A percentile compares a stretch with the other conserved stretches of the same genome.
Evolutionary conservation across 2,888 invertebrate species (phyloP).

Genomic region (Agrenia bidenticulata): DNA sequence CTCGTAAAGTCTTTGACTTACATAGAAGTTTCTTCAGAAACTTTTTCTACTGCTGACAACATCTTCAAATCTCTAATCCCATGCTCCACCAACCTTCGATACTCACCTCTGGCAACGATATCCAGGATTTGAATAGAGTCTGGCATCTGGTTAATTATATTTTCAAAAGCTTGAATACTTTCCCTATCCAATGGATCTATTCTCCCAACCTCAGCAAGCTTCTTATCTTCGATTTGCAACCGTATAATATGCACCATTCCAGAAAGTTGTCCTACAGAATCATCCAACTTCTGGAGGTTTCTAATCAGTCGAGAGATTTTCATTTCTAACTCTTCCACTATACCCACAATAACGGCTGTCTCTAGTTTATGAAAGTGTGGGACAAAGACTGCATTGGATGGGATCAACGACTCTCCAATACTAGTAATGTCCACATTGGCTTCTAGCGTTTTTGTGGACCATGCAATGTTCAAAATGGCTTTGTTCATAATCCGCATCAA

Average conservation of each 20-base stretch:
- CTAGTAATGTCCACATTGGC: neutral
- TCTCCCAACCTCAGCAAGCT: neutral
- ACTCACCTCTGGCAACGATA: too few relatives aligned
- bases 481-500: neutral
- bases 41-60: too few relatives aligned
- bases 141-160: too few relatives aligned
- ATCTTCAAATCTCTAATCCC: too few relatives aligned
- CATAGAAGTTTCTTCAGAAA: too few relatives aligned
- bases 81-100: too few relatives aligned
- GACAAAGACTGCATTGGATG: neutral
- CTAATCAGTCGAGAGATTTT: neutral
- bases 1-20: too few relatives aligned
- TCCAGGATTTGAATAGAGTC: too few relatives aligned
- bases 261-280: neutral
- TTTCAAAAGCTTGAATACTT: neutral
- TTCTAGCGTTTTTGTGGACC: neutral
- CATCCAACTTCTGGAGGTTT: neutral
- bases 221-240: neutral
- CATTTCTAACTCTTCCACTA: neutral
- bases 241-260: neutral
- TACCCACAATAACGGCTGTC: neutral
- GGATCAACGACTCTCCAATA: neutral
- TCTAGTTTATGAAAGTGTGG: neutral
- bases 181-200: neutral
- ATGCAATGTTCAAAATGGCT: neutral